Evolutionary conservation across 2,888 invertebrate genomes (phyloP), one percentile per base, ranked within the genome.

Genomic region (Linnaemya tessellans): DNA sequence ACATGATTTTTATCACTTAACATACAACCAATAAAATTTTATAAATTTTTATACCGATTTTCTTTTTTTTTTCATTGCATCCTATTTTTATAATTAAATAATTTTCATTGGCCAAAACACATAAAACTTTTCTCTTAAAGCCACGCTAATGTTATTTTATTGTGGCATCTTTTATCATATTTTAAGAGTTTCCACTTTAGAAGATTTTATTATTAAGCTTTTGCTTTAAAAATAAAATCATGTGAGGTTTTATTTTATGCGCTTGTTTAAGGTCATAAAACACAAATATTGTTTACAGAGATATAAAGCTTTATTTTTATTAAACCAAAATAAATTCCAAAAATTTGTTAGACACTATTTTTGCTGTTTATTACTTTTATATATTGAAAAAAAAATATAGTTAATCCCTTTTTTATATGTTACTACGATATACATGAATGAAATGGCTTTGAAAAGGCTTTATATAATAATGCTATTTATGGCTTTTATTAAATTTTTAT

Each of bases 191-290:
- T 65, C 43, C 0, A 60, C 18, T 38, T 2, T 38, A 5, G 3
- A 30, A 25, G 10, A 56, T 43, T 25, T 46, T 25, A 22, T 20
- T 10, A 11, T 38, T 35, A 38, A 11, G n/a, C 20, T 38, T 20
- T 64, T 64, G 1, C 41, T 15, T 35, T 1, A 20, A 41, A 41
- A 22, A 22, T 5, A 30, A 43, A 25, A 30, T 65, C 46, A 46
- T 25, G n/a, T 25, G 13, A 7, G 1, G 5, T 35, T 30, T 10
- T 18, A 3, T 35, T 67, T 67, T 11, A 30, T 49, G 25, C 35
- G 49, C 11, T 49, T 49, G 11, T 49, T 49, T 18, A 18, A 67
- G 18, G 49, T 35, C 18, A 35, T 67, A 67, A 67, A 67, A 49
- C 3, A 13, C 35, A 49, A 30, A 49, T 18, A 18, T 4, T 67